Evolutionary conservation across 2,888 invertebrate genomes (phyloP).

Genomic region (Theristus sp.): DNA sequence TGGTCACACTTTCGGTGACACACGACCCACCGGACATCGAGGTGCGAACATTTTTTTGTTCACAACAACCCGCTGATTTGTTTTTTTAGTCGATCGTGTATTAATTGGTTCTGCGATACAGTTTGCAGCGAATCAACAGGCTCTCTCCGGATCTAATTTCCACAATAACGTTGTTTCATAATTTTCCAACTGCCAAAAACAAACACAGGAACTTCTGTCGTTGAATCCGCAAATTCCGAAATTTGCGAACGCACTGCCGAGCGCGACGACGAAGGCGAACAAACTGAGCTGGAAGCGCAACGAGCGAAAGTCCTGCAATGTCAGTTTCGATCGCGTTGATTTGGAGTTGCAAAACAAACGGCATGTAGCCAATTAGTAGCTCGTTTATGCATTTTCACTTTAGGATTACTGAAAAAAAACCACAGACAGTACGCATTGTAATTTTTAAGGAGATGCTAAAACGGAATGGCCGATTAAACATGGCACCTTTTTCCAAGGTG

Average conservation of each 20-base stretch:
- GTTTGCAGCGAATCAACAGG: no score
- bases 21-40: slow-evolving; percentile 62
- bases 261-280: slow-evolving; percentile 58
- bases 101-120: no score
- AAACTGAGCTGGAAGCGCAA: slow-evolving; percentile 93
- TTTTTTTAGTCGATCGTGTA: slow-evolving; percentile 28
- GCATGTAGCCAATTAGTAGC: no score
- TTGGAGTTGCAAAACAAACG: neutral
- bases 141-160: no score
- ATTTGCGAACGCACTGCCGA: slow-evolving; percentile 60
- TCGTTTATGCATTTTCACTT: no score
- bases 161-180: no score
- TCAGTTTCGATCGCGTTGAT: slow-evolving; percentile 36
- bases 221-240: slow-evolving; percentile 64
- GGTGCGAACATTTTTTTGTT: slow-evolving; percentile 34
- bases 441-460: no score
- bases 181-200: no score
- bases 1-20: slow-evolving; percentile 36
- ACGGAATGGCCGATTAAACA: no score
- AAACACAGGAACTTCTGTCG: slow-evolving; percentile 55
- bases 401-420: no score
- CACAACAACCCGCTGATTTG: neutral
- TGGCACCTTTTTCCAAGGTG: no score
- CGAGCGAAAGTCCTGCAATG: slow-evolving; percentile 57
- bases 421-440: neutral